Conservation (phyloP, 35 echinoderm and acorn worm genomes). For the Lytechinus pictus region DNA sequence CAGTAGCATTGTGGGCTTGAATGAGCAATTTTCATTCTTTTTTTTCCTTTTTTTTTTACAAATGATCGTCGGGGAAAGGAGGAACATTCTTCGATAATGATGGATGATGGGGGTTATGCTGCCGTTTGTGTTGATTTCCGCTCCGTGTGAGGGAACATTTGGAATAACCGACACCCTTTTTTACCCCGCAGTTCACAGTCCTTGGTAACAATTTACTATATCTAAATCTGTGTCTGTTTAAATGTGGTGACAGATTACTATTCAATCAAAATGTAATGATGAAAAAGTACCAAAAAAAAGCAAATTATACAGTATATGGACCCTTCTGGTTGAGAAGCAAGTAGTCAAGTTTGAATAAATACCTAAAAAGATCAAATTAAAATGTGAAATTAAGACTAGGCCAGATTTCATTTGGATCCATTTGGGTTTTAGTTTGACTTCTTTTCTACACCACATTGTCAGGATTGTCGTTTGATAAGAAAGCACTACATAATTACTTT, state of each 20-base stretch:
- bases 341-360: too few species aligned
- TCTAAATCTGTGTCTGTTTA: background rate
- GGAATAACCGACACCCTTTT: background rate
- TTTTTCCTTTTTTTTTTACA: background rate
- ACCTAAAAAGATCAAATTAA: too few species aligned
- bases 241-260: background rate
- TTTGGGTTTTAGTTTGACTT: too few species aligned
- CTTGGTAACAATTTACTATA: background rate
- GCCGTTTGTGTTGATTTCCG: background rate
- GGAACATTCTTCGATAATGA: background rate
- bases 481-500: too few species aligned
- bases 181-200: background rate
- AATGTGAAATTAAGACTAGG: too few species aligned
- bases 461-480: too few species aligned
- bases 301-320: background rate
- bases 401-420: too few species aligned
- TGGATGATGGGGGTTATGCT: background rate
- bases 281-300: background rate
- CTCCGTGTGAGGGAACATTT: background rate
- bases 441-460: too few species aligned
- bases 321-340: background rate
- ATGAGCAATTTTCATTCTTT: background rate
- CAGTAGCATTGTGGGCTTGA: background rate
- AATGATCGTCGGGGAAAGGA: background rate
- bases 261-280: background rate